A percentile compares a stretch with the other conserved stretches of the same genome.
Conservation (phyloP, 2,888 invertebrate species). For the Choreutis nemorana region DNA sequence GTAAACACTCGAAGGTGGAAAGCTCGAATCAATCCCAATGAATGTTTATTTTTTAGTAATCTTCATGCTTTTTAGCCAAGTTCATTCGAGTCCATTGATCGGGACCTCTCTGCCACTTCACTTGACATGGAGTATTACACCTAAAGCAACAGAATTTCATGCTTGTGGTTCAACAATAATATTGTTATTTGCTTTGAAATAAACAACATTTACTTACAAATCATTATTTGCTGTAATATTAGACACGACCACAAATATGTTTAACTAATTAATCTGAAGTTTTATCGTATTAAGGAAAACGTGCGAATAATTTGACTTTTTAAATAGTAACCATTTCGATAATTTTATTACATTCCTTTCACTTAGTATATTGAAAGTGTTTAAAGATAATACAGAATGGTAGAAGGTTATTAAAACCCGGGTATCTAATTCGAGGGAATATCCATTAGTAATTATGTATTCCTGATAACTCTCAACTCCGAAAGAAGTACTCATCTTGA, state of each 20-base stretch:
- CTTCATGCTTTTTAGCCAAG: conserved; percentile 47
- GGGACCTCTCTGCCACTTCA: conserved; percentile 22
- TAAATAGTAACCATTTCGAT: no score
- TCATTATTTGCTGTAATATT: no score
- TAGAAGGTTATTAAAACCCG: conserved; percentile 19
- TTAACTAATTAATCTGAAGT: no score
- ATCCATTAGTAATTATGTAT: conserved; percentile 33
- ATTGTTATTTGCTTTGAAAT: conserved; percentile 15
- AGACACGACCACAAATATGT: no score
- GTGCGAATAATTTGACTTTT: no score
- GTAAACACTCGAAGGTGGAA: conserved; percentile 54
- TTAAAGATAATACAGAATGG: no score
- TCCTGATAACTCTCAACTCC: conserved; percentile 23
- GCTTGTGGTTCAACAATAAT: conserved; percentile 24
- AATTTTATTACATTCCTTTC: conserved; percentile 16
- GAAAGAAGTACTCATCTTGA: conserved; percentile 21
- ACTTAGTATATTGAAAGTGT: conserved; percentile 19
- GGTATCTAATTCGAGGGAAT: conserved; percentile 25
- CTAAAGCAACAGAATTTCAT: conserved; percentile 28
- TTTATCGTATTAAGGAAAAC: no score
- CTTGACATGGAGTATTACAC: conserved; percentile 39
- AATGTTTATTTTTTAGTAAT: conserved; percentile 54
- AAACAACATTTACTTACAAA: no score
- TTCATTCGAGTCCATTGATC: conserved; percentile 41
- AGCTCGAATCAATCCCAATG: conserved; percentile 47